phyloP scores from a whole-genome alignment of 2,113 vertebrate genomes.

The Silurus meridionalis region DNA sequence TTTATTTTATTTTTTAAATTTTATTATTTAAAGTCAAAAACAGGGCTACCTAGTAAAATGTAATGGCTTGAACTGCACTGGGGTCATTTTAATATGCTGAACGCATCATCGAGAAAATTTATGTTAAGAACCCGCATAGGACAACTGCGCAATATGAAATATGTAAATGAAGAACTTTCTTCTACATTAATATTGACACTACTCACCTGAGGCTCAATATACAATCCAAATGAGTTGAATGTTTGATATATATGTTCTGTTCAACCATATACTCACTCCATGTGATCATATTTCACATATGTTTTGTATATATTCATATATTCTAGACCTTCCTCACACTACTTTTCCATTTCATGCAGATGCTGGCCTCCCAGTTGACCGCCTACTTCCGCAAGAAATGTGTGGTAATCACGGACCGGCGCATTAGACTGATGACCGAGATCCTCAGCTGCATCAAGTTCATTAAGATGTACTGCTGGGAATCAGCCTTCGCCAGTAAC shows the following conservation, averaged over 20 bases:
- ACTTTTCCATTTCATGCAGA: conserved; percentile 60
- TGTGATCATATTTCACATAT: too few species aligned
- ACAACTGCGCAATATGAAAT: background rate
- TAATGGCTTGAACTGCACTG: background rate
- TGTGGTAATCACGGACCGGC: conserved; percentile 74
- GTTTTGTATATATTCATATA: background rate
- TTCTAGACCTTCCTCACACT: background rate
- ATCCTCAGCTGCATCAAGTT: conserved; percentile 78
- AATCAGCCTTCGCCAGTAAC: conserved; percentile 72
- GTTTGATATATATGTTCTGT: background rate
- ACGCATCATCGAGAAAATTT: background rate
- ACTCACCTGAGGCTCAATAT: background rate
- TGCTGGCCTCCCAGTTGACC: conserved; percentile 76
- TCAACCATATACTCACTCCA: background rate
- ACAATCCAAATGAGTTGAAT: background rate
- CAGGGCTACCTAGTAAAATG: background rate
- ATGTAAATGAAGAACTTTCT: background rate
- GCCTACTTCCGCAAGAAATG: conserved; percentile 80
- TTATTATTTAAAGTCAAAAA: background rate
- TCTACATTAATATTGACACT: background rate
- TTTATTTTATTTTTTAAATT: background rate
- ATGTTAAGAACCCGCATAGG: background rate
- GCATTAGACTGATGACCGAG: conserved; percentile 80
- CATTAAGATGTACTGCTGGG: conserved; percentile 86
- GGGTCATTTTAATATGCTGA: background rate